These are phyloP conservation scores for Numenius arquata DNA, from an alignment of 2,113 vertebrate genomes.

Conservation along the genomic window DNA sequence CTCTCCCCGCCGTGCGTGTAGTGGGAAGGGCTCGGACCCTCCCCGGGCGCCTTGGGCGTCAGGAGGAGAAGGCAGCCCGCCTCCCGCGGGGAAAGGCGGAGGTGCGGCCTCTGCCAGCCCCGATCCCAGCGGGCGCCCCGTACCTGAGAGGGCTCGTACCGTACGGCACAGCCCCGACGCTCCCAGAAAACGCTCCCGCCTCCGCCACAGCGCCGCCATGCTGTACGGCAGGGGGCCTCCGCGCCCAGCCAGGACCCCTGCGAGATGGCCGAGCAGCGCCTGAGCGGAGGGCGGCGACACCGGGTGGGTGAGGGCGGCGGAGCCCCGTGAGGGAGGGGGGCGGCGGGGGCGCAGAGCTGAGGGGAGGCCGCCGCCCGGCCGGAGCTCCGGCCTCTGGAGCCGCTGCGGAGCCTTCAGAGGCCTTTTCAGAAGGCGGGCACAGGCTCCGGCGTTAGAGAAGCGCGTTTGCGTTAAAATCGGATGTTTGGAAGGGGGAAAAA, in stretches of 20 bases:
- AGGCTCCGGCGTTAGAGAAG: too few relatives aligned
- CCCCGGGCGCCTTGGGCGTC: too few relatives aligned
- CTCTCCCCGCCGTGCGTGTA: background rate
- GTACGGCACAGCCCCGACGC: background rate
- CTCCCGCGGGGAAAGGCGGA: background rate
- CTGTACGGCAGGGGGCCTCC: constrained; percentile 42
- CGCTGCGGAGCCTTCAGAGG: background rate
- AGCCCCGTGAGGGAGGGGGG: background rate
- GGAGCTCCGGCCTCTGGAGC: too few relatives aligned
- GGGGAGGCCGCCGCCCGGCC: background rate
- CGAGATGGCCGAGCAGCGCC: background rate
- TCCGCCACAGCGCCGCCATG: constrained; percentile 59
- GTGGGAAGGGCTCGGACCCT: background rate
- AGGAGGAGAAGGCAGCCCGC: background rate
- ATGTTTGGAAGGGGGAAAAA: too few relatives aligned
- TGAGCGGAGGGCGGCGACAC: background rate
- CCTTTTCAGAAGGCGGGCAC: too few relatives aligned
- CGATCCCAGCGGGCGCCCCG: background rate
- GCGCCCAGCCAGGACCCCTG: background rate
- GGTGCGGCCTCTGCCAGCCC: background rate
- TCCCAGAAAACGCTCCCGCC: background rate
- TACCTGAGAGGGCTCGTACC: constrained; percentile 49
- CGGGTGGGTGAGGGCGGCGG: background rate
- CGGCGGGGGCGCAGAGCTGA: too few relatives aligned
- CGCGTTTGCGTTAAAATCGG: background rate